phyloP scores from a whole-genome alignment of 2,113 vertebrate species.

The Aptenodytes forsteri region DNA sequence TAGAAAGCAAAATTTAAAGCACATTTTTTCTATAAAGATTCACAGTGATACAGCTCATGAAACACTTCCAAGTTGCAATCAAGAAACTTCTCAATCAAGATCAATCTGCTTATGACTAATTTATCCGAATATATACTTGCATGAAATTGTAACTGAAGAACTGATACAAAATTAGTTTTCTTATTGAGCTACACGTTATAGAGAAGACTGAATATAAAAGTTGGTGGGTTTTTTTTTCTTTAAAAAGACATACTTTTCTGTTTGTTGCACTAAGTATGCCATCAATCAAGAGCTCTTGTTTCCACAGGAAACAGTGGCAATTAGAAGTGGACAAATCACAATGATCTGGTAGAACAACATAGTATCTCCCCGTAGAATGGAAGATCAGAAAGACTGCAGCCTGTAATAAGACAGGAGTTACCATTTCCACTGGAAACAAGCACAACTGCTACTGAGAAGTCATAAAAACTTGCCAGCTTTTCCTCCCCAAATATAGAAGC shows the following conservation, averaged over 20 bases:
- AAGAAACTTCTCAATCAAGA: not conserved
- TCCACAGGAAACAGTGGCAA: constrained; percentile 55
- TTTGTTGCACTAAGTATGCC: not conserved
- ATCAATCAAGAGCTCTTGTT: not conserved
- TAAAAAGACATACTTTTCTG: not conserved
- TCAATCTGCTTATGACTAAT: not conserved
- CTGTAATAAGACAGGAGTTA: constrained; percentile 36
- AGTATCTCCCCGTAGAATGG: not conserved
- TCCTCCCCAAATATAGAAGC: not conserved
- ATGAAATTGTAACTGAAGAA: not conserved
- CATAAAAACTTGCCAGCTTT: not conserved
- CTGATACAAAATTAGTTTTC: not conserved
- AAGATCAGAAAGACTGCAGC: not conserved
- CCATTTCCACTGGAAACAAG: constrained; percentile 64
- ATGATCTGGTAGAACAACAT: not conserved
- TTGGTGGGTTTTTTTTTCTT: not conserved
- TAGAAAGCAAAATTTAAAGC: not conserved
- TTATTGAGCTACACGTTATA: not conserved
- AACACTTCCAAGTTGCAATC: not conserved
- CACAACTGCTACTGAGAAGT: not conserved
- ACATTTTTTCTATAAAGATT: not conserved
- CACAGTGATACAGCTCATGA: not conserved
- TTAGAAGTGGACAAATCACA: not conserved
- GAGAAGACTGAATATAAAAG: not conserved
- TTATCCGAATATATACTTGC: not conserved